A percentile compares a stretch with the other conserved stretches of the same genome.
These are phyloP conservation scores for Naja naja DNA, from an alignment of 2,113 vertebrate genomes.

Conservation along the genomic window DNA sequence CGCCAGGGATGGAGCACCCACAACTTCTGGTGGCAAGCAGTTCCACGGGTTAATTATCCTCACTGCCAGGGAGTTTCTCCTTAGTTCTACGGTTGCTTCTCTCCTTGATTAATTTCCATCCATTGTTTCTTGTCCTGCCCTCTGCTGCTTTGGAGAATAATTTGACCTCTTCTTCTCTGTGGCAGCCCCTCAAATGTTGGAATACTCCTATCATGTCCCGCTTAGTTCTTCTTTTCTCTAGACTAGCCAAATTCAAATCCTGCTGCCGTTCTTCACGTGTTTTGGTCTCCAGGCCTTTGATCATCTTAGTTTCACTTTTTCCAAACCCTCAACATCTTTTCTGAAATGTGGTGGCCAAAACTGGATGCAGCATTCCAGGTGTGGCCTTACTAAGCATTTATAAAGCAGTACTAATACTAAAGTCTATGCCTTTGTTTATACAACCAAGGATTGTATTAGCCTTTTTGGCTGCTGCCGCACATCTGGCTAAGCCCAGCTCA, in stretches of 20 bases:
- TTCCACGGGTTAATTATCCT: background rate
- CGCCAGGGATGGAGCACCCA: background rate
- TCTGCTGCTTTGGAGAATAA: background rate
- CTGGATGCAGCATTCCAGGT: background rate
- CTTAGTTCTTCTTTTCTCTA: background rate
- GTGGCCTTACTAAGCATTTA: background rate
- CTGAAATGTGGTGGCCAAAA: background rate
- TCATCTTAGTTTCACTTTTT: background rate
- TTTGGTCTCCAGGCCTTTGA: background rate
- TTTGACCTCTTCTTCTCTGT: background rate
- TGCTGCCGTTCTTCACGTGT: background rate
- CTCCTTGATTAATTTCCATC: too few species aligned
- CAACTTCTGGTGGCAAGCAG: background rate
- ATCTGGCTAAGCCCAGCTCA: background rate
- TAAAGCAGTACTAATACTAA: background rate
- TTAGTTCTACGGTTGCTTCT: background rate
- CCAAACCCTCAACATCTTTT: background rate
- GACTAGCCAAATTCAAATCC: background rate
- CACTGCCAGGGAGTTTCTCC: background rate
- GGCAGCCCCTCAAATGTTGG: background rate
- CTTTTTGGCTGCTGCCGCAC: background rate
- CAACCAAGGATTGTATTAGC: background rate
- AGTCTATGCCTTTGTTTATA: background rate
- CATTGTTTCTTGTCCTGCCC: background rate
- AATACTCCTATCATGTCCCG: fast-evolving